Conservation (phyloP, 37 sponge, comb jelly and placozoan species). For the Ephydatia muelleri region DNA sequence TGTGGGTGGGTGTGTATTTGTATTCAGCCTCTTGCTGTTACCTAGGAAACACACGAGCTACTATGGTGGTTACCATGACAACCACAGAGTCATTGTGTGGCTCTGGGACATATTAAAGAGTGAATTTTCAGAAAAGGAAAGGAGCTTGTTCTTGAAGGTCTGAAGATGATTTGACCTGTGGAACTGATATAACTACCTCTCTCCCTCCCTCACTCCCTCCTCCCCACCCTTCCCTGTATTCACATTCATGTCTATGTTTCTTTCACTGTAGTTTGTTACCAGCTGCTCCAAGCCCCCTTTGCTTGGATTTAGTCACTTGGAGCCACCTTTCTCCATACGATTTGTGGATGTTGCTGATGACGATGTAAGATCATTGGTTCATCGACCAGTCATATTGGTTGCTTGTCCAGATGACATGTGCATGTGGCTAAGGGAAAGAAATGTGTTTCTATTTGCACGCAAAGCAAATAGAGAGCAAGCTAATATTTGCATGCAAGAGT, state of each 20-base stretch:
- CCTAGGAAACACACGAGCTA: constrained; percentile 81
- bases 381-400: background rate
- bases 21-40: background rate
- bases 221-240: background rate
- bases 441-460: too few species aligned
- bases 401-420: too few species aligned
- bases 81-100: constrained; percentile 91
- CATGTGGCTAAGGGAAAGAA: background rate
- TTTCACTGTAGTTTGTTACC: constrained; percentile 86
- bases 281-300: constrained; percentile 97
- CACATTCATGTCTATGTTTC: background rate
- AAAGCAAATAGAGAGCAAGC: too few species aligned
- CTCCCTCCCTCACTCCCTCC: background rate
- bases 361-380: constrained; percentile 44
- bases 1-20: background rate
- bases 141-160: constrained; percentile 85
- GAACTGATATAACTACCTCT: background rate
- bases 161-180: background rate
- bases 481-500: too few species aligned
- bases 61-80: constrained; percentile 92
- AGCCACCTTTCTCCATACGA: constrained; percentile 91
- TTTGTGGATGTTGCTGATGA: constrained; percentile 76
- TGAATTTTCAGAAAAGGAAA: constrained; percentile 84
- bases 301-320: constrained; percentile 86
- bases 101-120: constrained; percentile 94